These are phyloP conservation scores for Agapornis canus DNA, from an alignment of 2,797 vertebrate species.

Conservation along the genomic window DNA sequence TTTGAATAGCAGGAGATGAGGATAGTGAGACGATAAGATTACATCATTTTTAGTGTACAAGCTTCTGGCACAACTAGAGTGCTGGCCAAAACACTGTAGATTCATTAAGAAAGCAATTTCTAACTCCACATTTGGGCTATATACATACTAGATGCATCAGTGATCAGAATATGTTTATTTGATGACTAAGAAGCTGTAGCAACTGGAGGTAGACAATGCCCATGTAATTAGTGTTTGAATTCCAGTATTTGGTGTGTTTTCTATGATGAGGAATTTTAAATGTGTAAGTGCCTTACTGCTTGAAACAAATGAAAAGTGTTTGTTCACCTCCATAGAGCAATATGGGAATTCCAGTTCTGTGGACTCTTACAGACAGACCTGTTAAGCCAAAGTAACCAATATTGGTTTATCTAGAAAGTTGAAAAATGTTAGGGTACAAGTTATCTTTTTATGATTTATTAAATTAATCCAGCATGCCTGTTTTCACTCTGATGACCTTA, in stretches of 20 bases:
- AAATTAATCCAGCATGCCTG: neutral
- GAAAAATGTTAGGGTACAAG: neutral
- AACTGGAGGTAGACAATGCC: neutral
- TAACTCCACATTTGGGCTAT: neutral
- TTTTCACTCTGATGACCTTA: neutral
- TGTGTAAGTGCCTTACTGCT: conserved; percentile 54
- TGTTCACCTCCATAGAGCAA: conserved; percentile 26
- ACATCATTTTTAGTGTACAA: neutral
- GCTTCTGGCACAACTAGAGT: neutral
- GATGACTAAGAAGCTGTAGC: neutral
- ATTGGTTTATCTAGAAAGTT: neutral
- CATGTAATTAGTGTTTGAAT: conserved; percentile 12
- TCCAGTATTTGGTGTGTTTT: conserved; percentile 63
- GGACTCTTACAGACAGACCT: neutral
- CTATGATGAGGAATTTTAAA: conserved; percentile 47
- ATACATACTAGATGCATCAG: neutral
- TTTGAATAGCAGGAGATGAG: neutral
- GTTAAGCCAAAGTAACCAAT: conserved; percentile 15
- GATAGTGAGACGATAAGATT: neutral
- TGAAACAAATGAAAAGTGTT: neutral
- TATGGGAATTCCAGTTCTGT: conserved; percentile 32
- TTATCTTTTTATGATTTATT: neutral
- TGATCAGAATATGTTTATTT: neutral
- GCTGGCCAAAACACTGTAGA: neutral
- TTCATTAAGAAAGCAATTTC: neutral